These are phyloP conservation scores for Invenusta paracnida DNA, from an alignment of 2,888 invertebrate species.

Conservation along the genomic window DNA sequence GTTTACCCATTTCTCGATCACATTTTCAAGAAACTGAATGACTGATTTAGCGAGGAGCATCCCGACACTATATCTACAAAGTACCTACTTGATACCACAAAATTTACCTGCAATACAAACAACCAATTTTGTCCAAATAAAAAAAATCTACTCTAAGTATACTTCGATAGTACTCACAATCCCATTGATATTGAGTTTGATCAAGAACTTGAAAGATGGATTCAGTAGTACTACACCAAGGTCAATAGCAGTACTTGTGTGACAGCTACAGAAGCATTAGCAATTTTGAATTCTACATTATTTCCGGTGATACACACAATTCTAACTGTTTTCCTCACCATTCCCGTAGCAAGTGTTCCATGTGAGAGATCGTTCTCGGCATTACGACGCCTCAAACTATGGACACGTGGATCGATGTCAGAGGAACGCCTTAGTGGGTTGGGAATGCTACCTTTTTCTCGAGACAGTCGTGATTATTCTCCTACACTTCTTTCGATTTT, in stretches of 20 bases:
- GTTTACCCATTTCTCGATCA: not conserved
- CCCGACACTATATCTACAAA: not conserved
- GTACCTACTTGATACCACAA: not conserved
- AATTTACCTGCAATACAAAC: slow-evolving; percentile 16
- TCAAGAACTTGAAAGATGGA: slow-evolving; percentile 18
- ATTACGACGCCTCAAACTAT: not conserved
- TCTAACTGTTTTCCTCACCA: not conserved
- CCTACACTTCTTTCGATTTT: not conserved
- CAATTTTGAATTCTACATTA: slow-evolving; percentile 1
- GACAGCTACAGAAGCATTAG: slow-evolving; percentile 1
- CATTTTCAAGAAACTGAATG: not conserved
- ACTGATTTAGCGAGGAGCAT: slow-evolving; percentile 8
- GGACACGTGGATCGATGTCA: slow-evolving; percentile 11
- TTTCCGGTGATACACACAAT: slow-evolving; percentile 23
- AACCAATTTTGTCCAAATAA: not conserved
- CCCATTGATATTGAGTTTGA: slow-evolving; percentile 21
- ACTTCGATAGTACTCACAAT: not conserved
- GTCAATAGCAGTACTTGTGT: not conserved
- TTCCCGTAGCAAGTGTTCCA: not conserved
- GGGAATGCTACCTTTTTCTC: not conserved
- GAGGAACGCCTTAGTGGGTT: slow-evolving; percentile 6
- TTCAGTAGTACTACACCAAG: not conserved
- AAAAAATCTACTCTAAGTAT: not conserved
- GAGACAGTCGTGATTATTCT: not conserved
- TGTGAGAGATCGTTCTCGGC: not conserved